Evolutionary conservation across 2,797 vertebrate genomes (phyloP).

Genomic region (Hemitrygon akajei): DNA sequence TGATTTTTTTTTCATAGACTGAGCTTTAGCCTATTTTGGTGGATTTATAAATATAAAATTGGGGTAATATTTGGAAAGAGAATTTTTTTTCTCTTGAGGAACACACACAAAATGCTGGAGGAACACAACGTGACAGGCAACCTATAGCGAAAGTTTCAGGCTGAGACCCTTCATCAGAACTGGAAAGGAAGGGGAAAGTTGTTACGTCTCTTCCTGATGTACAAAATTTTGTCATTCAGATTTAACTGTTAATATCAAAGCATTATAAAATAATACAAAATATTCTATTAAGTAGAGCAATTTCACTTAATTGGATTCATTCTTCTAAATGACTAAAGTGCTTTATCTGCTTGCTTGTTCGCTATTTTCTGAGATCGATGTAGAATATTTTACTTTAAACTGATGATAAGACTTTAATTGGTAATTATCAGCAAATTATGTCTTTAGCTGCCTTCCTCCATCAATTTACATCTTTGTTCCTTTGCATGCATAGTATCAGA

Average conservation of each 20-base stretch:
- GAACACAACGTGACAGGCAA: no score
- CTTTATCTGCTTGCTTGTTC: constrained; percentile 8
- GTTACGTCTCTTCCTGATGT: not conserved
- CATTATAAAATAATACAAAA: not conserved
- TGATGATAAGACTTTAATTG: constrained; percentile 9
- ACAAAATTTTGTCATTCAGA: not conserved
- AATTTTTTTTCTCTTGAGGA: not conserved
- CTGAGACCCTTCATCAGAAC: no score
- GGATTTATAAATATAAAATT: not conserved
- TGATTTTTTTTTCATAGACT: not conserved
- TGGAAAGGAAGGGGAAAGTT: no score
- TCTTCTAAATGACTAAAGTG: not conserved
- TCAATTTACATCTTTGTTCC: not conserved
- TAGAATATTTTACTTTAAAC: not conserved
- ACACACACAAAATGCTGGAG: no score
- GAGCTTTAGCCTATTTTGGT: not conserved
- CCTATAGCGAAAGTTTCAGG: no score
- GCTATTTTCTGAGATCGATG: constrained; percentile 6
- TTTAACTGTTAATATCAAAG: not conserved
- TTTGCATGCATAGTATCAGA: not conserved
- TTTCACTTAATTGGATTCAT: constrained; percentile 19
- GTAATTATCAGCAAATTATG: constrained; percentile 34
- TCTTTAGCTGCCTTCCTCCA: not conserved
- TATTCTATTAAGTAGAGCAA: not conserved
- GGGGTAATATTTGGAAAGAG: not conserved